Percentiles rank a stretch among this genome's conserved stretches.
Conservation (phyloP, 1,140 invertebrate genomes). For the Mactra quadrangularis region DNA sequence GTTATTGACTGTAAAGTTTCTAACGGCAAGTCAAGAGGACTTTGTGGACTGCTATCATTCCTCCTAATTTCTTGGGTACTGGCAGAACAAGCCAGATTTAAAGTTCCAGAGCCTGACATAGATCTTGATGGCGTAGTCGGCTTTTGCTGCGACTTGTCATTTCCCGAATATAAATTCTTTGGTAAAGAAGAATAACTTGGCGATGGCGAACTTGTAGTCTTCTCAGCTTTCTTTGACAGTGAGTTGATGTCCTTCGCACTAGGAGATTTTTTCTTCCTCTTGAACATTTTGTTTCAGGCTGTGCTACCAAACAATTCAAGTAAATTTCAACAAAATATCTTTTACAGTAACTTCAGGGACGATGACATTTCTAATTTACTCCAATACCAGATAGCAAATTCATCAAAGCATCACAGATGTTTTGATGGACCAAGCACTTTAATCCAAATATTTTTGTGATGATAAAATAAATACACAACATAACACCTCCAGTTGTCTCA, state of each 20-base stretch:
- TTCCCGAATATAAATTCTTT: constrained; percentile 68
- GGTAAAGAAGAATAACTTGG: constrained; percentile 65
- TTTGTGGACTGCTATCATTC: constrained; percentile 45
- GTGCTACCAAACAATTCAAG: background rate
- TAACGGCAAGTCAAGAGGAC: constrained; percentile 73
- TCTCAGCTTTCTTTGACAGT: constrained; percentile 51
- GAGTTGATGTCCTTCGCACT: constrained; percentile 57
- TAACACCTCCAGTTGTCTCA: no score
- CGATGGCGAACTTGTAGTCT: constrained; percentile 18
- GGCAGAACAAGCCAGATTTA: constrained; percentile 17
- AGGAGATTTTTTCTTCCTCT: constrained; percentile 60
- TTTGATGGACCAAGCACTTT: no score
- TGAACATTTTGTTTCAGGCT: constrained; percentile 47
- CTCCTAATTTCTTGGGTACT: constrained; percentile 41
- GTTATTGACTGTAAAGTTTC: constrained; percentile 73
- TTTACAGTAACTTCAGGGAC: no score
- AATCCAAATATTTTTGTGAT: no score
- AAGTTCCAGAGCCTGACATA: constrained; percentile 44
- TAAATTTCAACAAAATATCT: no score
- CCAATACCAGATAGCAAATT: no score
- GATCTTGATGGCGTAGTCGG: constrained; percentile 48
- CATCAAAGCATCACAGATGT: no score
- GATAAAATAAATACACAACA: no score
- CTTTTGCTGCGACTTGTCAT: constrained; percentile 50
- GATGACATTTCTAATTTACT: no score